Evolutionary conservation across 2,797 vertebrate species (phyloP).

Genomic region (Rhincodon typus): DNA sequence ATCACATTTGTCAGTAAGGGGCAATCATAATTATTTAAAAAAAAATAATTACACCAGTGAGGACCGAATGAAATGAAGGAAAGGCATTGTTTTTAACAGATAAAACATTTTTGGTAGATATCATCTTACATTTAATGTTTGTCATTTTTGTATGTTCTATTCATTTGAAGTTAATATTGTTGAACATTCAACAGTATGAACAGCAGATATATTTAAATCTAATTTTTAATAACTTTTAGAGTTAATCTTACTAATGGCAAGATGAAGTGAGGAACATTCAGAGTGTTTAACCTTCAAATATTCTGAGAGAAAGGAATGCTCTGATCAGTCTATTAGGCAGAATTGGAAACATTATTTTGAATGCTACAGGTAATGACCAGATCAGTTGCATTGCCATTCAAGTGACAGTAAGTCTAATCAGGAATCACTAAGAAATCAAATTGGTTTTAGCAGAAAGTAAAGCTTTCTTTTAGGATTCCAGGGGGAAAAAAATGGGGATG

Average conservation of each 20-base stretch:
- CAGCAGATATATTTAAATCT: not conserved
- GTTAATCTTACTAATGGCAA: not conserved
- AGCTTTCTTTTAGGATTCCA: not conserved
- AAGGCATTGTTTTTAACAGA: not conserved
- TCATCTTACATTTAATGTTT: not conserved
- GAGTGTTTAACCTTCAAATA: not conserved
- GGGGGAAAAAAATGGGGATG: not conserved
- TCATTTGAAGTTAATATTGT: not conserved
- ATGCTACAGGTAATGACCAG: conserved; percentile 52
- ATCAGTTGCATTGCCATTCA: conserved; percentile 53
- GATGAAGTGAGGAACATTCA: not conserved
- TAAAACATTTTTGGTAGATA: not conserved
- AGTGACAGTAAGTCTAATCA: not conserved
- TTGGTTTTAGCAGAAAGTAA: not conserved
- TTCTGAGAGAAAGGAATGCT: not conserved
- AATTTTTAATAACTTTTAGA: not conserved
- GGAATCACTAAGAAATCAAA: not conserved
- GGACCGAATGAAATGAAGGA: not conserved
- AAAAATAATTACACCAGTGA: not conserved
- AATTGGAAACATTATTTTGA: not conserved
- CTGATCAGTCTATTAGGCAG: not conserved
- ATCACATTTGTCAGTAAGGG: not conserved
- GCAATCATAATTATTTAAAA: not conserved
- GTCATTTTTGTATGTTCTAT: not conserved
- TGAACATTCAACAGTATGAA: not conserved